Percentiles rank a stretch among this genome's conserved stretches.
These are phyloP conservation scores for Pachypanchax playfairii DNA, from an alignment of 2,113 vertebrate genomes.

Conservation along the genomic window DNA sequence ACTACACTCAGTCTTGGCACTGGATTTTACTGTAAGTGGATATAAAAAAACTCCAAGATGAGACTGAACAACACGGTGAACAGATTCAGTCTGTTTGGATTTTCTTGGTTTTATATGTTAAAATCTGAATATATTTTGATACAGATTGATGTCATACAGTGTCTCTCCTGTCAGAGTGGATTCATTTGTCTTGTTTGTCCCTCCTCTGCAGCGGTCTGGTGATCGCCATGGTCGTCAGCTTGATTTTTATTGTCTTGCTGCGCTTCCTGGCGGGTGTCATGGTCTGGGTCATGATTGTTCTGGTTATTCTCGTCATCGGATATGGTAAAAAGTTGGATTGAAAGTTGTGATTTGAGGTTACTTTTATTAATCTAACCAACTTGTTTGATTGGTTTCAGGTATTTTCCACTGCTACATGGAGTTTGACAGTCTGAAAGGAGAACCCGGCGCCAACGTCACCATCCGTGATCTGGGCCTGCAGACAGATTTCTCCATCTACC, in stretches of 20 bases:
- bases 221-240: slow-evolving; percentile 89
- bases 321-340: slow-evolving; percentile 81
- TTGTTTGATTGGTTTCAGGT: slow-evolving; percentile 72
- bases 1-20: slow-evolving; percentile 95
- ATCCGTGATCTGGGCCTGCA: slow-evolving; percentile 92
- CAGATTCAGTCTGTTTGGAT: no score
- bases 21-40: slow-evolving; percentile 95
- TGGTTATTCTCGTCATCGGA: slow-evolving; percentile 89
- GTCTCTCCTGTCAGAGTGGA: background rate
- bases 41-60: no score
- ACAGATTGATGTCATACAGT: no score
- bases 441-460: slow-evolving; percentile 84
- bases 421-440: slow-evolving; percentile 79
- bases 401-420: slow-evolving; percentile 95
- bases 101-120: no score
- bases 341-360: background rate
- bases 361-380: background rate
- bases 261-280: slow-evolving; percentile 90
- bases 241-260: slow-evolving; percentile 90
- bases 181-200: slow-evolving; percentile 1
- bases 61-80: no score
- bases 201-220: slow-evolving; percentile 83
- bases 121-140: no score
- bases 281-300: slow-evolving; percentile 93
- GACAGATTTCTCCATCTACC: slow-evolving; percentile 89